Percentiles rank a stretch among this genome's conserved stretches.
These are phyloP conservation scores for Tauraco hartlaubi DNA, from an alignment of 2,797 vertebrate genomes.

Conservation along the genomic window DNA sequence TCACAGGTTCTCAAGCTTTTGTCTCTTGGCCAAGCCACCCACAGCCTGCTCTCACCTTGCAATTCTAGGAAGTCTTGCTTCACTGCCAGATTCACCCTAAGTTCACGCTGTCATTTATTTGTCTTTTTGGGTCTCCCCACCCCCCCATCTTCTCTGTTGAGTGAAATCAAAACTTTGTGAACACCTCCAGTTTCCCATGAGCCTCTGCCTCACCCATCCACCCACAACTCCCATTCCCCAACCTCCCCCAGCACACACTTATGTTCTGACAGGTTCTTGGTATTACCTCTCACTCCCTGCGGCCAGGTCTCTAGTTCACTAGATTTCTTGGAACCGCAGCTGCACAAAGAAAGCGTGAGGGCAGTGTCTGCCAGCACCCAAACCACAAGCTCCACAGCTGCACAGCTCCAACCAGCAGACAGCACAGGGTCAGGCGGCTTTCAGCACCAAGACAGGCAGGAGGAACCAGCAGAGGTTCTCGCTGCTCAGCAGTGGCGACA, in stretches of 20 bases:
- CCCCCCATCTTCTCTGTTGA: neutral
- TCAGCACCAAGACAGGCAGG: neutral
- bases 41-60: constrained; percentile 5
- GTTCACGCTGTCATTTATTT: neutral
- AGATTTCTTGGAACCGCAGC: constrained; percentile 77
- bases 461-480: neutral
- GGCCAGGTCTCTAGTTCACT: constrained; percentile 26
- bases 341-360: constrained; percentile 44
- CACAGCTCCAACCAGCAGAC: neutral
- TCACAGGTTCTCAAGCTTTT: neutral
- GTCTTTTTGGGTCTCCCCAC: neutral
- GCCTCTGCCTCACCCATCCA: constrained; percentile 35
- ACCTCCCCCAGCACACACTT: neutral
- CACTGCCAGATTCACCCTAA: neutral
- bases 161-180: neutral
- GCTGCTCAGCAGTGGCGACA: neutral
- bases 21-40: neutral
- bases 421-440: neutral
- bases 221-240: neutral
- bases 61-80: constrained; percentile 48
- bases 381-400: constrained; percentile 51
- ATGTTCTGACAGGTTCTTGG: constrained; percentile 60
- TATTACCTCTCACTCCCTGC: constrained; percentile 40
- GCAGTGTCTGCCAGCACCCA: constrained; percentile 33
- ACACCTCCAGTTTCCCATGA: constrained; percentile 31